Percentiles rank a stretch among this genome's conserved stretches.
Evolutionary conservation across 2,113 vertebrate genomes (phyloP).

Genomic region (Dasyornis broadbenti): DNA sequence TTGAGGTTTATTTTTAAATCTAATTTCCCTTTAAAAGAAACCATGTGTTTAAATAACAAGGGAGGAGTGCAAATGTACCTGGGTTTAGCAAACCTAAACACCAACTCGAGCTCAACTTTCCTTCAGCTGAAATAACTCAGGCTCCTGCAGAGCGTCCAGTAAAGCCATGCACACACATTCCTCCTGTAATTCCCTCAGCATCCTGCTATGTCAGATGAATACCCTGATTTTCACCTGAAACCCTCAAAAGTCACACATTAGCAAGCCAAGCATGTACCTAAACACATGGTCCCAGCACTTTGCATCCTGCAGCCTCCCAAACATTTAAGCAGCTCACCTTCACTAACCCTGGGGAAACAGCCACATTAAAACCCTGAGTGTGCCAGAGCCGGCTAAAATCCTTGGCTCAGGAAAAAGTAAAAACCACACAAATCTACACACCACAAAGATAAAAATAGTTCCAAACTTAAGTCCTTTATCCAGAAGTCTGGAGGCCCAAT

Average conservation of each 20-base stretch:
- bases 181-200: not conserved
- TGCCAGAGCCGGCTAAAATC: not conserved
- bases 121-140: not conserved
- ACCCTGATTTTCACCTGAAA: not conserved
- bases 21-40: conserved; percentile 23
- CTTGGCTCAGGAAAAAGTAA: not conserved
- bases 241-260: accelerated
- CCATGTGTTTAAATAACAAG: conserved; percentile 3
- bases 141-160: not conserved
- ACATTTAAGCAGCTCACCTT: not conserved
- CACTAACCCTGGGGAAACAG: not conserved
- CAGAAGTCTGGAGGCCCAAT: not conserved
- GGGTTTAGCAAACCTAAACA: not conserved
- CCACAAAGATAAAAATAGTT: accelerated
- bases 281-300: accelerated
- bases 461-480: not conserved
- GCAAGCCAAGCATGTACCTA: not conserved
- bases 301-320: not conserved
- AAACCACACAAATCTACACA: not conserved
- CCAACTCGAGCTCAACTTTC: not conserved
- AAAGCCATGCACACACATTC: not conserved
- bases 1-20: conserved; percentile 7
- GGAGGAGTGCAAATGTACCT: not conserved
- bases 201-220: not conserved
- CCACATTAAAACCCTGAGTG: accelerated